Evolutionary conservation across 2,113 vertebrate genomes (phyloP).

Genomic region (Fulica atra): DNA sequence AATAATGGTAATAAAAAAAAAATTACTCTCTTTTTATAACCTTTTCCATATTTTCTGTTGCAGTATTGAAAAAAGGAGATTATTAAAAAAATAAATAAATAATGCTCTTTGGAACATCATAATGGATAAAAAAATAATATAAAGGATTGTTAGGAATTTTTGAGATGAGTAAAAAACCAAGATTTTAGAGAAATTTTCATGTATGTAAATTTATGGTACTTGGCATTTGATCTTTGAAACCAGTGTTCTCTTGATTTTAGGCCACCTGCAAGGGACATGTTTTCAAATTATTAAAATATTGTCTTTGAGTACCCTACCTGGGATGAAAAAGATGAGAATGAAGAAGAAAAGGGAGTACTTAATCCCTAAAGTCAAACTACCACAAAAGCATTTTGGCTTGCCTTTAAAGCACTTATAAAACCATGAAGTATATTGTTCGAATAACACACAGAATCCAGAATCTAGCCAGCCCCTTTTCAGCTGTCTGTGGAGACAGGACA

Average conservation of each 20-base stretch:
- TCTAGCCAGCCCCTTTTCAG: background rate
- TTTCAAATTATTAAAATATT: background rate
- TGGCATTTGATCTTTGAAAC: background rate
- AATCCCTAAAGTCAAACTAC: background rate
- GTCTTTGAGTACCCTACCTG: background rate
- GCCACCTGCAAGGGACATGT: background rate
- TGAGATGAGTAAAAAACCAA: background rate
- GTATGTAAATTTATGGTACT: background rate
- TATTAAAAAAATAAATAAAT: background rate
- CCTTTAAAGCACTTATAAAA: background rate
- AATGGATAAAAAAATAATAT: background rate
- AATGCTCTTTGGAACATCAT: background rate
- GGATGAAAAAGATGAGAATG: background rate
- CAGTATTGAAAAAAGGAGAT: background rate
- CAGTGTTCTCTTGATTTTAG: background rate
- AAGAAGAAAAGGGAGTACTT: background rate
- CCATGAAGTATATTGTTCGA: background rate
- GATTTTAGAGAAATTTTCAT: background rate
- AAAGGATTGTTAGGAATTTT: background rate
- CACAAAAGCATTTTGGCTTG: background rate
- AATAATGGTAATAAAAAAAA: background rate
- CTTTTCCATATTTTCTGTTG: background rate
- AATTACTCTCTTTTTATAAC: background rate
- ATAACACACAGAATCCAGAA: background rate
- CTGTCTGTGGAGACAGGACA: no score